These are phyloP conservation scores for Labroides dimidiatus DNA, from an alignment of 2,797 vertebrate species.

Conservation along the genomic window DNA sequence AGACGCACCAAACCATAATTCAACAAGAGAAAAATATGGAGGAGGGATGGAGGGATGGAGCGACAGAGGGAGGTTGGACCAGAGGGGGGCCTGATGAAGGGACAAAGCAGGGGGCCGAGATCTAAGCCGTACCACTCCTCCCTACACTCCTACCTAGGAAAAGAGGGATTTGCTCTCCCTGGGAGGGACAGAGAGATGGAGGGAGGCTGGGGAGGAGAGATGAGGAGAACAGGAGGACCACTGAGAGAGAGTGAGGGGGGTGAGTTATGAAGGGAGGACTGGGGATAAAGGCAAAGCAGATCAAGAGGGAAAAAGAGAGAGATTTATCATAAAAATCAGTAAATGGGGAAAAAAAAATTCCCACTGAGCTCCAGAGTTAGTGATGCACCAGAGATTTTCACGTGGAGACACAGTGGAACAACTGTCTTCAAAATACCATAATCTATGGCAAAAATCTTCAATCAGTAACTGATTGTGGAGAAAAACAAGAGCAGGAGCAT, in stretches of 20 bases:
- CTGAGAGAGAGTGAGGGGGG: constrained; percentile 40
- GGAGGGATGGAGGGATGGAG: constrained; percentile 45
- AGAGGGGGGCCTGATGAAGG: constrained; percentile 77
- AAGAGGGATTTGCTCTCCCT: constrained; percentile 83
- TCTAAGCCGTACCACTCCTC: constrained; percentile 82
- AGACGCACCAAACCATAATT: constrained; percentile 61
- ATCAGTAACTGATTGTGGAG: no score
- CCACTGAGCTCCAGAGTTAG: constrained; percentile 24
- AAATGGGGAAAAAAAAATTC: constrained; percentile 6
- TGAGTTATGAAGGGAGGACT: constrained; percentile 40
- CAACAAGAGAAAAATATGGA: constrained; percentile 64
- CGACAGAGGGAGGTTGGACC: constrained; percentile 43
- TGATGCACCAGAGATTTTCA: constrained; percentile 56
- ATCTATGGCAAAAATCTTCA: no score
- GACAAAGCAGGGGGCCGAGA: constrained; percentile 73
- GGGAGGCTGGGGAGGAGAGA: constrained; percentile 61
- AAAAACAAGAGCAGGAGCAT: no score
- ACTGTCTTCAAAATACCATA: neutral
- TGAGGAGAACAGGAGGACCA: constrained; percentile 71
- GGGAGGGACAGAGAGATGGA: constrained; percentile 73
- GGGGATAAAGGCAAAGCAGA: constrained; percentile 71
- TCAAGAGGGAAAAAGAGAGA: constrained; percentile 64
- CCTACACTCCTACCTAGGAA: constrained; percentile 81
- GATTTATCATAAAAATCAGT: constrained; percentile 69
- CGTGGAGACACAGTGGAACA: constrained; percentile 29